Conservation (phyloP, 2,797 vertebrate species). For the Sebastes diploproa region DNA sequence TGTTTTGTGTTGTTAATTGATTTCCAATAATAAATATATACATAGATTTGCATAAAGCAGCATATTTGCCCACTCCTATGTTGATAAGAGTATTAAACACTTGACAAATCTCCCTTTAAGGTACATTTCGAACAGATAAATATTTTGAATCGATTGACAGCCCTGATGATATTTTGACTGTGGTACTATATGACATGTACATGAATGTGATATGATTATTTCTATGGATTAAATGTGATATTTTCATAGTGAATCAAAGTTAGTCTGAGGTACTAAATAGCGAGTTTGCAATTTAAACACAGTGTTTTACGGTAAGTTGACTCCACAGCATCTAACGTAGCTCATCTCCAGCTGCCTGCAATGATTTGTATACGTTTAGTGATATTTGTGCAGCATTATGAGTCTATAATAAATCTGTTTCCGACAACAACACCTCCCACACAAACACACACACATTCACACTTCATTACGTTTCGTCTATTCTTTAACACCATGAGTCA, state of each 20-base stretch:
- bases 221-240: neutral
- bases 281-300: neutral
- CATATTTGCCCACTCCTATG: no score
- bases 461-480: neutral
- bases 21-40: no score
- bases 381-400: neutral
- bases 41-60: no score
- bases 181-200: neutral
- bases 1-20: no score
- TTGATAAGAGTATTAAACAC: no score
- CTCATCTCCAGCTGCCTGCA: neutral
- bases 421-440: neutral
- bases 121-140: no score
- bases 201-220: no score
- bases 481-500: constrained; percentile 29
- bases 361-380: rapidly evolving
- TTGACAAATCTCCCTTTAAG: no score
- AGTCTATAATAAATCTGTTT: neutral
- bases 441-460: neutral
- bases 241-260: neutral
- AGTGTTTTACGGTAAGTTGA: neutral
- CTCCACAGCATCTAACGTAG: neutral
- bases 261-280: no score
- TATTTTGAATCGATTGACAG: no score
- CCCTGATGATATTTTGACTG: neutral